phyloP scores from a whole-genome alignment of 2,888 invertebrate genomes.

The Sepioteuthis lessoniana region DNA sequence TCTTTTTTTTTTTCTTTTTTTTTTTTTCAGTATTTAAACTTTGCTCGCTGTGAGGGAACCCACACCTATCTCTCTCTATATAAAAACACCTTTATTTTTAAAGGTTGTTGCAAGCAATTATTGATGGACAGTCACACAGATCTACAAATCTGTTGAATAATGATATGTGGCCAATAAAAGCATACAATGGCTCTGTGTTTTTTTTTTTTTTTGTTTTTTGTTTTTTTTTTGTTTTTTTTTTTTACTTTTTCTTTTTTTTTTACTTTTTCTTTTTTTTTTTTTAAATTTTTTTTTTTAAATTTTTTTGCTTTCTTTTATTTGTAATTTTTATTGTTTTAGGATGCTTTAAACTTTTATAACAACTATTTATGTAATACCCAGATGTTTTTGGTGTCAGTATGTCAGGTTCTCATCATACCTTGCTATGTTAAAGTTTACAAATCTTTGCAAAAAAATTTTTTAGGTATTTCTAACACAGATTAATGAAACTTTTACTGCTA shows the following conservation, averaged over 20 bases:
- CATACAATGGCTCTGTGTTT: conserved; percentile 41
- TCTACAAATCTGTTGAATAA: conserved; percentile 47
- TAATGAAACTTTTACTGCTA: too few species aligned
- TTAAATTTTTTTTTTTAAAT: too few species aligned
- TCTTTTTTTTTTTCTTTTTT: not conserved
- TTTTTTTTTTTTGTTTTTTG: not conserved
- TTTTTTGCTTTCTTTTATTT: not conserved
- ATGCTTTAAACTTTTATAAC: too few species aligned
- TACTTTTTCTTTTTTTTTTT: too few species aligned
- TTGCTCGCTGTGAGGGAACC: conserved; percentile 47
- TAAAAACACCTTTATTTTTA: conserved; percentile 46
- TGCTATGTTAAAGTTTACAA: too few species aligned
- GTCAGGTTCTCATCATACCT: too few species aligned
- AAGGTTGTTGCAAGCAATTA: conserved; percentile 47
- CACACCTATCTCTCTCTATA: conserved; percentile 7
- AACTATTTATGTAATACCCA: too few species aligned
- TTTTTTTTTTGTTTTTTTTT: too few species aligned
- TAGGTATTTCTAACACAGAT: not conserved
- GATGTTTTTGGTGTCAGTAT: too few species aligned
- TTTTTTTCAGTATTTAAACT: conserved; percentile 34
- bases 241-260: too few species aligned
- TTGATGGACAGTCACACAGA: conserved; percentile 48
- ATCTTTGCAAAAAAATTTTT: too few species aligned
- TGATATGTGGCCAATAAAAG: conserved; percentile 49
- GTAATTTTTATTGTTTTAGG: too few species aligned